Evolutionary conservation across 2,888 invertebrate species (phyloP).

Genomic region (Heteromurus nitidus): DNA sequence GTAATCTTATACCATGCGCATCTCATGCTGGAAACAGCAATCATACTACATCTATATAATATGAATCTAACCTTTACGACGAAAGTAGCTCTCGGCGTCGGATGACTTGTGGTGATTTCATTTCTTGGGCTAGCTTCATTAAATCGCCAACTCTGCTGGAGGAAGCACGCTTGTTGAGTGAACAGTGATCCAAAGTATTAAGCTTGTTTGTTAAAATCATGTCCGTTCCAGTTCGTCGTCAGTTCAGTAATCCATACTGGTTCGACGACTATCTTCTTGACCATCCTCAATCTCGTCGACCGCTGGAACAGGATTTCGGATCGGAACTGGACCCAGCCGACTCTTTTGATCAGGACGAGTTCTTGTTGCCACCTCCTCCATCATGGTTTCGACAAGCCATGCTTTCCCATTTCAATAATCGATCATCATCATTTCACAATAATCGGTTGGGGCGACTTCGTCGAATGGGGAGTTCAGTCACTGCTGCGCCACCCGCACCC

Average conservation of each 20-base stretch:
- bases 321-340: slow-evolving; percentile 25
- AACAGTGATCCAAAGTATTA: no score
- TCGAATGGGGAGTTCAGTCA: slow-evolving; percentile 23
- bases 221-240: slow-evolving; percentile 45
- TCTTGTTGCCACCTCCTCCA: slow-evolving; percentile 45
- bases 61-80: no score
- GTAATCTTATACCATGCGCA: no score
- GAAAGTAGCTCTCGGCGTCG: no score
- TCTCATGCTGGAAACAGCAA: no score
- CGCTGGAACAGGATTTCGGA: slow-evolving; percentile 51
- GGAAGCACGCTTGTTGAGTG: no score
- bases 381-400: slow-evolving; percentile 55
- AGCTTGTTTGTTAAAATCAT: no score
- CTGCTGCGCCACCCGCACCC: slow-evolving; percentile 11
- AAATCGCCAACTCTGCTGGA: not conserved
- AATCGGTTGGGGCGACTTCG: slow-evolving; percentile 47
- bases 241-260: slow-evolving; percentile 47
- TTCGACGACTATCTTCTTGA: slow-evolving; percentile 48
- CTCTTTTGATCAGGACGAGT: slow-evolving; percentile 46
- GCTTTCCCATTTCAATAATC: slow-evolving; percentile 53
- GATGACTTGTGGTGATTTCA: no score
- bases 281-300: slow-evolving; percentile 11
- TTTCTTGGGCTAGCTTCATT: not conserved
- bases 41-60: no score
- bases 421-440: slow-evolving; percentile 5